These are phyloP conservation scores for Cantharis flavilabris DNA, from an alignment of 2,888 invertebrate species.

Conservation along the genomic window DNA sequence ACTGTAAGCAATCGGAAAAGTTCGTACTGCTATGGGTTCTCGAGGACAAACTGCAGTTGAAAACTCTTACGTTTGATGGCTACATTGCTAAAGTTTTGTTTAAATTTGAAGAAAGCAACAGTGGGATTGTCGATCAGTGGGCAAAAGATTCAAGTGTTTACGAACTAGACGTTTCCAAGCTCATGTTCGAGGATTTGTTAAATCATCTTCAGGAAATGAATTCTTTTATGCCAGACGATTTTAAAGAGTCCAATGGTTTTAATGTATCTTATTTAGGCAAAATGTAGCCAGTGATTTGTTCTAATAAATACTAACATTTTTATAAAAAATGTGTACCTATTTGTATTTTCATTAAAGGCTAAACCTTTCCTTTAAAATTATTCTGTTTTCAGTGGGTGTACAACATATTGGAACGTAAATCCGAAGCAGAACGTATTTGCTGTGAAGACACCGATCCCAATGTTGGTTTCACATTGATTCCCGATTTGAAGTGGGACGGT, in stretches of 20 bases:
- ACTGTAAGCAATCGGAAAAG: not conserved
- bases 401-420: slow-evolving; percentile 91
- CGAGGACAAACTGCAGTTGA: not conserved
- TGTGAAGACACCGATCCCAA: slow-evolving; percentile 78
- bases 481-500: slow-evolving; percentile 97
- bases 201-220: not conserved
- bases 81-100: not conserved
- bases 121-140: not conserved
- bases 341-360: no score
- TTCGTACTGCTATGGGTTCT: not conserved
- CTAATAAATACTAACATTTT: not conserved
- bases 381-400: slow-evolving; percentile 87
- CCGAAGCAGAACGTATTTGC: slow-evolving; percentile 86
- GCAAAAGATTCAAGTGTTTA: not conserved
- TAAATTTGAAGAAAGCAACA: not conserved
- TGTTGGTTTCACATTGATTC: slow-evolving; percentile 85
- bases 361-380: no score
- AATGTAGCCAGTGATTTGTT: not conserved
- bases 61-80: not conserved
- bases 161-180: not conserved
- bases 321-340: no score
- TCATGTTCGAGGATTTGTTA: not conserved
- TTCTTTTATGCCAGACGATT: not conserved
- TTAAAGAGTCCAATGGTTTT: not conserved
- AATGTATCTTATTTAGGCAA: not conserved